Base-by-base conservation (phyloP, 2,113 vertebrate species). In the Saccopteryx bilineata region DNA sequence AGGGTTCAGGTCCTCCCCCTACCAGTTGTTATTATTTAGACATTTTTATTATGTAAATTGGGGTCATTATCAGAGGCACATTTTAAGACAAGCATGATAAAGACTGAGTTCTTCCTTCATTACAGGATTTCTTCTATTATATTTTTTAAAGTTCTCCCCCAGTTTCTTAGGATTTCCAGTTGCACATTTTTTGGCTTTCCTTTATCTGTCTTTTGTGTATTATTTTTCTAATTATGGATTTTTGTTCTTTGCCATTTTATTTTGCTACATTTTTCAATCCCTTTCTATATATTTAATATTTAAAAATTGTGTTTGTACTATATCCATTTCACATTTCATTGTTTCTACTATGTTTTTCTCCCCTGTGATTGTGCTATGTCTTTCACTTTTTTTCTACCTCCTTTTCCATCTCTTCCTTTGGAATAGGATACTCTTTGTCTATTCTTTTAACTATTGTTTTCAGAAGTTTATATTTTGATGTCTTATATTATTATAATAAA, bases 231-330 rank as follows among this genome's bases (percentile, higher is more conserved):
- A 68, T 68, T 39, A n/a, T 71, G 71, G n/a, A 33, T 71, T 21
- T 81, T 71, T n/a, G 19, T 71, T 61, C 78, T 60, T 90, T 91
- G 28, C n/a, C 39, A n/a, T 50, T 60, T 90, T 80, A 69, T 80
- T 71, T 81, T 91, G 21, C 66, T 60, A n/a, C 72, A 31, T 18
- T 50, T 91, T n/a, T 60, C 39, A 50, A 48, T 69, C 26, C 28
- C 18, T 90, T 80, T 60, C 13, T 24, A 12, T 24, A 50, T 60
- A 6, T 33, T 24, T 48, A 24, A 39, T 39, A 39, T 39, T 39
- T 39, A 39, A 39, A 24, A 13, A 66, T 54, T 66, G 31, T 66
- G 15, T 81, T 71, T 71, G 21, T 33, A 50, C 60, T 13, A 24
- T 50, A n/a, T 18, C 18, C 39, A 60, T n/a, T 91, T n/a, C 54